Evolutionary conservation across 2,888 invertebrate species (phyloP).

Genomic region (Aromia moschata): DNA sequence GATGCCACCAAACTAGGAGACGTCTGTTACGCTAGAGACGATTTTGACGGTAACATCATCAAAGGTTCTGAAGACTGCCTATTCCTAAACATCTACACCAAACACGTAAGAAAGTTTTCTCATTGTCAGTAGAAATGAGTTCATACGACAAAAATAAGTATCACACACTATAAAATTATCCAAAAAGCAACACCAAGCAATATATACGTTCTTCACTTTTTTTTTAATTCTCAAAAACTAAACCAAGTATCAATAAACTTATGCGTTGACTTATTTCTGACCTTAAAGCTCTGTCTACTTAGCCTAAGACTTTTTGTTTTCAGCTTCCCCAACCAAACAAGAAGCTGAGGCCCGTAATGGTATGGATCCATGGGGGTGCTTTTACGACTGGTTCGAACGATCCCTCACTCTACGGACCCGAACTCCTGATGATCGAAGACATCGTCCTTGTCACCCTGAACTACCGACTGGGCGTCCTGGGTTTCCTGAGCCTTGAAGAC

Average conservation of each 20-base stretch:
- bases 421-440: constrained; percentile 30
- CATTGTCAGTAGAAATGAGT: too few relatives aligned
- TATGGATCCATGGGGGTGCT: constrained; percentile 45
- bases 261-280: too few relatives aligned
- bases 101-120: constrained; percentile 48
- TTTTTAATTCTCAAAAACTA: too few relatives aligned
- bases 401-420: background rate
- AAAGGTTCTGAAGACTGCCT: constrained; percentile 60
- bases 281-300: too few relatives aligned
- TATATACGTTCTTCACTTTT: too few relatives aligned
- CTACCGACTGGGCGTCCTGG: background rate
- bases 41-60: constrained; percentile 3
- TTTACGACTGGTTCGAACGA: background rate
- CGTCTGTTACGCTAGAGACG: background rate
- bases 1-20: background rate
- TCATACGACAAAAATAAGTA: too few relatives aligned
- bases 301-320: background rate
- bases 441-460: constrained; percentile 38
- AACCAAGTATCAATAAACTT: too few relatives aligned
- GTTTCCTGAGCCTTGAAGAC: constrained; percentile 49
- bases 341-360: constrained; percentile 40
- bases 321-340: background rate
- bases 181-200: too few relatives aligned
- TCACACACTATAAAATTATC: too few relatives aligned
- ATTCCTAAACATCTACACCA: constrained; percentile 63